Percentiles rank a stretch among this genome's conserved stretches.
Evolutionary conservation across 2,888 invertebrate species (phyloP).

Genomic region (Drosophila testacea): DNA sequence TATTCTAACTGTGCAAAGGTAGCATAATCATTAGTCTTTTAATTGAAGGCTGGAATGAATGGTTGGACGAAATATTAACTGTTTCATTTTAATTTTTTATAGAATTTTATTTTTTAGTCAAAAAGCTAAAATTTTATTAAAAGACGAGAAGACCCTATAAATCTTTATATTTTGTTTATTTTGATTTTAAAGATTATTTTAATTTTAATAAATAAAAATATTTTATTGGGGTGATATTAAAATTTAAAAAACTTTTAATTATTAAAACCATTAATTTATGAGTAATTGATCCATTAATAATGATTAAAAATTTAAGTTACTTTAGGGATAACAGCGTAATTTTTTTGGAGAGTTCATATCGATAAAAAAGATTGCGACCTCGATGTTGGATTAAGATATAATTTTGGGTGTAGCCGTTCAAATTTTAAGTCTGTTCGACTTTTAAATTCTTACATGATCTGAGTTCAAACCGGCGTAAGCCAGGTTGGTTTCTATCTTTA

Average conservation of each 20-base stretch:
- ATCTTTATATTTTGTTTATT: constrained; percentile 87
- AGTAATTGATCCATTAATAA: constrained; percentile 87
- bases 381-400: constrained; percentile 94
- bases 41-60: constrained; percentile 92
- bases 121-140: constrained; percentile 89
- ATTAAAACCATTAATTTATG: constrained; percentile 85
- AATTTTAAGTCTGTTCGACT: constrained; percentile 91
- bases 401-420: constrained; percentile 89
- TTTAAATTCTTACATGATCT: constrained; percentile 94
- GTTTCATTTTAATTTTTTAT: constrained; percentile 86
- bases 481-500: constrained; percentile 95
- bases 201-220: constrained; percentile 82
- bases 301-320: constrained; percentile 90
- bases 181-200: constrained; percentile 84
- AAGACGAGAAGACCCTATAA: constrained; percentile 93
- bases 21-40: constrained; percentile 93
- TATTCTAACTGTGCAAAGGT: constrained; percentile 92
- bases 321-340: constrained; percentile 95
- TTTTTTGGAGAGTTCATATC: constrained; percentile 91
- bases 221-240: constrained; percentile 89
- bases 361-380: constrained; percentile 92
- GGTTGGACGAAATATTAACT: constrained; percentile 89
- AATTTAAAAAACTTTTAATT: constrained; percentile 87
- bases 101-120: constrained; percentile 87
- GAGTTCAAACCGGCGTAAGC: constrained; percentile 94